A percentile compares a stretch with the other conserved stretches of the same genome.
These are phyloP conservation scores for Recurvirostra avosetta DNA, from an alignment of 2,113 vertebrate species.

Conservation along the genomic window DNA sequence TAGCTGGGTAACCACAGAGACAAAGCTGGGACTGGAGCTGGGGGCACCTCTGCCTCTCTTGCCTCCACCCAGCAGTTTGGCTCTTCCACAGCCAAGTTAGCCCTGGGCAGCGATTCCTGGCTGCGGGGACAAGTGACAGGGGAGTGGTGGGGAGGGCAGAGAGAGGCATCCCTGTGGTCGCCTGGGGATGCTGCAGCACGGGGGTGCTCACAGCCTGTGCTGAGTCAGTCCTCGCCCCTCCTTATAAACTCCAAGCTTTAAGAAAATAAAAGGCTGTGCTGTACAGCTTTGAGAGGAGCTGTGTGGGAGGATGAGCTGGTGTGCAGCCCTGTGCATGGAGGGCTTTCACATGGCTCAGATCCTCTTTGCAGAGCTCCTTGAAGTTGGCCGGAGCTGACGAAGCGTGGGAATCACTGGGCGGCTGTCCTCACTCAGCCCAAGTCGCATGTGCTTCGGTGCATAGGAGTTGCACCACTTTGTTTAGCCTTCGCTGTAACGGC, in stretches of 20 bases:
- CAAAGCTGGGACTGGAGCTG: not conserved
- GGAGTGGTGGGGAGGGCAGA: rapidly evolving
- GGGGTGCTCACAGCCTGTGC: not conserved
- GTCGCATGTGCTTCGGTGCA: rapidly evolving
- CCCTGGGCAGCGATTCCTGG: not conserved
- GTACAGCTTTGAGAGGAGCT: not conserved
- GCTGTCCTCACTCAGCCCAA: not conserved
- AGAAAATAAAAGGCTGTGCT: not conserved
- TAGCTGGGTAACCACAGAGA: not conserved
- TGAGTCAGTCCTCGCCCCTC: not conserved
- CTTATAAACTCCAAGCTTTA: rapidly evolving
- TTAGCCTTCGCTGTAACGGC: rapidly evolving
- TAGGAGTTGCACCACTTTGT: rapidly evolving
- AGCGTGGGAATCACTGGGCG: rapidly evolving
- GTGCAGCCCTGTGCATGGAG: not conserved
- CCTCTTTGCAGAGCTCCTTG: not conserved
- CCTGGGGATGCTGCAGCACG: not conserved
- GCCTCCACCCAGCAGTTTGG: too few relatives aligned
- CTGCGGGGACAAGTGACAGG: not conserved
- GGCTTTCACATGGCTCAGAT: not conserved
- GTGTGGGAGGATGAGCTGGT: not conserved
- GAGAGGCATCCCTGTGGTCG: rapidly evolving
- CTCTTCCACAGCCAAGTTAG: not conserved
- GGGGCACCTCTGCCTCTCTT: not conserved
- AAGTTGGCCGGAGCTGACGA: rapidly evolving